Conservation (phyloP, 2,113 vertebrate species). For the Ranitomeya variabilis region DNA sequence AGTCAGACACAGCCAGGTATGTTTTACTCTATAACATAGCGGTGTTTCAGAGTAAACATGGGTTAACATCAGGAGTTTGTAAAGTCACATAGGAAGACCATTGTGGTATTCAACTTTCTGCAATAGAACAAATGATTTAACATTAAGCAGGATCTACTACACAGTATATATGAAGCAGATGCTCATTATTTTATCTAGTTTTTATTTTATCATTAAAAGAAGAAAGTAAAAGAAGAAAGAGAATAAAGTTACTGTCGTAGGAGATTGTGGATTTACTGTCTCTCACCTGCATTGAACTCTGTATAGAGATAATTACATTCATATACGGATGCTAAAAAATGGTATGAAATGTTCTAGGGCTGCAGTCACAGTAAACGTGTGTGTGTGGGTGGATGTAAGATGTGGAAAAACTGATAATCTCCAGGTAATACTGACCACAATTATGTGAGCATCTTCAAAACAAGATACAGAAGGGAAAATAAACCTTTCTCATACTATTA, state of each 20-base stretch:
- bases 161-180: too few relatives aligned
- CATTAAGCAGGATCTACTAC: not conserved
- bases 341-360: constrained; percentile 19
- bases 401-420: not conserved
- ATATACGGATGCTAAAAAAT: not conserved
- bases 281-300: constrained; percentile 18
- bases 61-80: too few relatives aligned
- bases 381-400: constrained; percentile 37
- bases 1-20: too few relatives aligned
- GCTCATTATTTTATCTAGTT: not conserved
- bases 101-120: not conserved
- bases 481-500: not conserved
- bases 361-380: not conserved
- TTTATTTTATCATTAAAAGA: not conserved
- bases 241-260: not conserved
- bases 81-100: too few relatives aligned
- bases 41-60: too few relatives aligned
- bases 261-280: not conserved
- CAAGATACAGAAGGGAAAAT: not conserved
- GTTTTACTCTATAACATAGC: too few relatives aligned
- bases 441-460: not conserved
- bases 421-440: constrained; percentile 11
- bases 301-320: not conserved
- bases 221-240: not conserved
- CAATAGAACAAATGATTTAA: not conserved